Conservation (phyloP, 1,140 invertebrate species). For the Polyergus mexicanus region DNA sequence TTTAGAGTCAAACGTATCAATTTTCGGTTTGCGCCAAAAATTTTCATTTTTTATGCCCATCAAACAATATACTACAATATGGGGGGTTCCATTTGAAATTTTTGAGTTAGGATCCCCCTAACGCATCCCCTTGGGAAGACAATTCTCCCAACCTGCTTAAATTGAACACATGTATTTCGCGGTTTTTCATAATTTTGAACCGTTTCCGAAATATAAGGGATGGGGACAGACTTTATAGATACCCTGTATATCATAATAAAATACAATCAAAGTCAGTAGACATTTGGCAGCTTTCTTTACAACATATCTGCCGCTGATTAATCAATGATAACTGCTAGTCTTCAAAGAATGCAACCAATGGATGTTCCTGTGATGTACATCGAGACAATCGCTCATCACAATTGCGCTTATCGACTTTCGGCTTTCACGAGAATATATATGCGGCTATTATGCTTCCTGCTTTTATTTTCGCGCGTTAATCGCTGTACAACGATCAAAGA, state of each 20-base stretch:
- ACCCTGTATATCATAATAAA: not conserved
- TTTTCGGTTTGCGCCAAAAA: too few species aligned
- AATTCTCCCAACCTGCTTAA: too few species aligned
- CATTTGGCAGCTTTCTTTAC: slow-evolving; percentile 10
- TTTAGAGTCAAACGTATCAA: too few species aligned
- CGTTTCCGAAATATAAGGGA: too few species aligned
- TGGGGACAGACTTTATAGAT: too few species aligned
- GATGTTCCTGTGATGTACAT: slow-evolving; percentile 39
- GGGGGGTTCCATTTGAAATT: too few species aligned
- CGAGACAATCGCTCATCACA: slow-evolving; percentile 46
- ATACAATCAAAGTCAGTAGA: not conserved
- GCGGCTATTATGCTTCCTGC: slow-evolving; percentile 47
- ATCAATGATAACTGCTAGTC: slow-evolving; percentile 31
- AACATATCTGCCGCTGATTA: not conserved
- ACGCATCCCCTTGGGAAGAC: too few species aligned
- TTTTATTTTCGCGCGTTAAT: slow-evolving; percentile 58
- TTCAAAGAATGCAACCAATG: slow-evolving; percentile 39
- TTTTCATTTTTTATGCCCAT: too few species aligned
- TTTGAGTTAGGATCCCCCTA: too few species aligned
- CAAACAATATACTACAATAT: too few species aligned
- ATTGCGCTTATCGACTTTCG: slow-evolving; percentile 42
- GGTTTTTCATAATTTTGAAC: too few species aligned
- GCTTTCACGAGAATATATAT: not conserved
- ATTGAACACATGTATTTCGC: too few species aligned
- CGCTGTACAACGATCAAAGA: slow-evolving; percentile 37